phyloP scores from a whole-genome alignment of 2,888 invertebrate species.

The Phymatocera aterrima region DNA sequence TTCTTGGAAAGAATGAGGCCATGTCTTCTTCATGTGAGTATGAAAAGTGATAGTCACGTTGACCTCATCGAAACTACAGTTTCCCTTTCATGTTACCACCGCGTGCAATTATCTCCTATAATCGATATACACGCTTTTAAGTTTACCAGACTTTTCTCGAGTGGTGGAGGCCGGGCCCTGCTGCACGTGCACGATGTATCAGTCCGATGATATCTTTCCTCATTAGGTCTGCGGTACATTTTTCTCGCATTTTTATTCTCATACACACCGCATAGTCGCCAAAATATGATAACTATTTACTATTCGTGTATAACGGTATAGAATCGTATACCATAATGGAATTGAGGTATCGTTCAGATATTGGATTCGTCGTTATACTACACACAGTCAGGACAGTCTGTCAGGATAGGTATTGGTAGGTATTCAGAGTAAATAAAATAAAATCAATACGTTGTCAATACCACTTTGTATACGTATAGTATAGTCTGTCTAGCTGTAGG shows the following conservation, averaged over 20 bases:
- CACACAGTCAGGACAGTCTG: neutral
- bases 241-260: neutral
- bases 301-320: no score
- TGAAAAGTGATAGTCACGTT: neutral
- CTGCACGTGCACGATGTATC: neutral
- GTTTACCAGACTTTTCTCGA: neutral
- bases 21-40: neutral
- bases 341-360: neutral
- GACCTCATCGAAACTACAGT: neutral
- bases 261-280: no score
- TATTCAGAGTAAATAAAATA: slow-evolving; percentile 12
- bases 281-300: no score
- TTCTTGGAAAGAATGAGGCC: neutral
- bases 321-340: no score
- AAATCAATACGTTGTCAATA: slow-evolving; percentile 32
- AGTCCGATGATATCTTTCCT: neutral
- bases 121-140: slow-evolving; percentile 5
- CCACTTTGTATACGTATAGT: no score
- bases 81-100: slow-evolving; percentile 23
- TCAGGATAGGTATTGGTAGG: no score
- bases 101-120: neutral
- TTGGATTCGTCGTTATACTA: neutral
- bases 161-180: neutral
- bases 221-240: neutral
- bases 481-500: neutral